Percentiles rank a stretch among this genome's conserved stretches.
phyloP scores from a whole-genome alignment of 2,113 vertebrate species.

The Arenaria interpres region DNA sequence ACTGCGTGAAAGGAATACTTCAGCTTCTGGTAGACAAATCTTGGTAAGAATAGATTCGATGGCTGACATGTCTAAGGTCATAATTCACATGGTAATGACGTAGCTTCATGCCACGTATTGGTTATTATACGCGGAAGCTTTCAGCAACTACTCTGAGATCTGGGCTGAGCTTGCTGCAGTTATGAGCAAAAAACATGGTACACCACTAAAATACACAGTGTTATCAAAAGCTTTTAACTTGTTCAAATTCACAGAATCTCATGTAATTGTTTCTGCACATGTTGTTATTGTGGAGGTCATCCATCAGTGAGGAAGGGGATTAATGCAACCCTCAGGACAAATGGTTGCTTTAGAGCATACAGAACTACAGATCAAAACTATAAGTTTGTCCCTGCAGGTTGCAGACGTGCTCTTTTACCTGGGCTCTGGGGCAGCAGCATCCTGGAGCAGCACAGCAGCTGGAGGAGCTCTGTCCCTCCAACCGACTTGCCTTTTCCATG shows the following conservation, averaged over 20 bases:
- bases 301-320: neutral
- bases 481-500: neutral
- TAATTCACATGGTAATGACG: neutral
- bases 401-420: neutral
- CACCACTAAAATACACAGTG: neutral
- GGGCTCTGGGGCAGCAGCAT: neutral
- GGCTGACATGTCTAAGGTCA: neutral
- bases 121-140: neutral
- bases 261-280: neutral
- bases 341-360: neutral
- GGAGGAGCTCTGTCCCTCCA: neutral
- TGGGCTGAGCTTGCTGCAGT: neutral
- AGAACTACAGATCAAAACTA: neutral
- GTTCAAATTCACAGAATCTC: neutral
- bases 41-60: neutral
- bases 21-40: neutral
- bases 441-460: neutral
- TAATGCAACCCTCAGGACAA: neutral
- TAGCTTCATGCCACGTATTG: neutral
- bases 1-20: neutral
- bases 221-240: neutral
- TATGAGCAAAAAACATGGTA: neutral
- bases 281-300: neutral
- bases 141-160: neutral
- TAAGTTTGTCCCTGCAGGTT: neutral